Base-by-base conservation (phyloP, 2,797 vertebrate species). In the Synanceia verrucosa region DNA sequence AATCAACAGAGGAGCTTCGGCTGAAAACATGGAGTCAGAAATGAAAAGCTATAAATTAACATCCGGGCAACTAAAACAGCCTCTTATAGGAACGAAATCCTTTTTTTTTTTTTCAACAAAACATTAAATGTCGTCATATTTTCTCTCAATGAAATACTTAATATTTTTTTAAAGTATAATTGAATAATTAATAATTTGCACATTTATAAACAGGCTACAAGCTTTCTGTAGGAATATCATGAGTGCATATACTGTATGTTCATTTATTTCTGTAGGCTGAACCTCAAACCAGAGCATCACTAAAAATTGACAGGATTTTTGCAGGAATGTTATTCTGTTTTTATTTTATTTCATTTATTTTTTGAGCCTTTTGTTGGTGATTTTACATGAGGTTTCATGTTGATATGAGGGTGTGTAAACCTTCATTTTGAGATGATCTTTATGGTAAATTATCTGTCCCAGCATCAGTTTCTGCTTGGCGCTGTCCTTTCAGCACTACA, bases 401-500 rank as follows among this genome's bases (percentile, higher is more conserved):
- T 11, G 2, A 43, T 7, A 39, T 33, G 3, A 31, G n/a, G 21
- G 4, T 26, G 18, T 34, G 31, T 9, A 0, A 4, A 39, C 8
- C 28, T 19, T 12, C n/a, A 4, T 66, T 46, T 23, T 23, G 18
- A 34, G 8, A 50, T 33, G 10, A 41, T 29, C 18, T 9, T 24
- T 14, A 39, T 4, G 18, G 16, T 13, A n/a, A 39, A 37, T 36
- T 9, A 24, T 44, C 33, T 60, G 28, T 23, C 53, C 21, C 11
- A 19, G 43, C 43, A 57, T 65, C 33, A 63, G 31, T 41, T 51
- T 23, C 18, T 37, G 12, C 19, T n/a, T 56, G 65, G 19, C n/a
- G 58, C 72, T 75, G 70, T 82, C 34, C 53, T 44, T 78, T 78
- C 65, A 80, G 65, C 46, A 62, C 76, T 24, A 12, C 31, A 18